Base-by-base conservation (phyloP, 1,140 invertebrate genomes). In the Drosophila subpulchrella region DNA sequence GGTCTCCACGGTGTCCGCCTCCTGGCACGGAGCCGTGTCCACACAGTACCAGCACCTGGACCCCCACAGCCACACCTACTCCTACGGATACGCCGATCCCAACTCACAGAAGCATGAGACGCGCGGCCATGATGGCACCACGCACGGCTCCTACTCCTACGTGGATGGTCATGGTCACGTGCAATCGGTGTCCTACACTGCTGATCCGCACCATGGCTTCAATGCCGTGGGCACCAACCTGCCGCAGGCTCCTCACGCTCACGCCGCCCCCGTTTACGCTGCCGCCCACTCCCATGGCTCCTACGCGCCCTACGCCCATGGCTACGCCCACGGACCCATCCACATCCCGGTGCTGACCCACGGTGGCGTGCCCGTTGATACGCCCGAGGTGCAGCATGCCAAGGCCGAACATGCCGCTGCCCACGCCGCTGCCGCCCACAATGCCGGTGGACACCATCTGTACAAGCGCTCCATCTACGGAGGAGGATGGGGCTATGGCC, bases 81-180 rank as follows among this genome's bases (percentile, higher is more conserved):
- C 91, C 65, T 96, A 95, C 85, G 95, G 95, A 27, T 96, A 96
- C 80, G 91, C 94, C 6, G 95, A 95, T 57, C 95, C 95, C 60
- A 93, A 94, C 41, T 95, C 95, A 71, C 92, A 95, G 60, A 96
- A 96, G 88, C 93, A 93, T 38, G 95, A 96, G 92, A 93, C 94
- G 2, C 94, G 94, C 65, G 93, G 94, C 11, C 92, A 94, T 51
- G 95, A 96, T 85, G 95, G 95, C 6, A 93, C 95, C 32, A 95
- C 95, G 6, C 94, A 94, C 32, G 95, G 95, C 34, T 94, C 94
- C 42, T 96, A 96, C 89, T 95, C 95, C 58, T 96, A 96, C 81
- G 93, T 96, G 20, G 96, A 96, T 83, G 94, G 94, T 10, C 94
- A 96, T 83, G 95, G 95, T 3, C 90, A 95, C 27, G 78, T 95